Evolutionary conservation across 2,113 vertebrate genomes (phyloP), one percentile per base, ranked within the genome.

Genomic region (Fregata magnificens): DNA sequence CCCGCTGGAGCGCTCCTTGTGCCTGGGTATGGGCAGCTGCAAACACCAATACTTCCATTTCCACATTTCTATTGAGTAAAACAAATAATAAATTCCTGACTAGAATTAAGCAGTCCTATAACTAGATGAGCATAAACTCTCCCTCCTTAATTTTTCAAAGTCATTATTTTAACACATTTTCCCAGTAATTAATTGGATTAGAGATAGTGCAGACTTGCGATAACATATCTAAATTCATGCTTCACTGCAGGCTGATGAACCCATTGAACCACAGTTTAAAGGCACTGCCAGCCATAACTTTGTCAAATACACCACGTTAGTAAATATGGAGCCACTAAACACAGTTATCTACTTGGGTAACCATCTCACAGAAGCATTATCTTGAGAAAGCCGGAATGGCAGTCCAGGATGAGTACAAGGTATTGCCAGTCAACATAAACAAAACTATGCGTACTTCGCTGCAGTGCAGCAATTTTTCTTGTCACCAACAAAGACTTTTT

Each of bases 171-270:
- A 93, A 78, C 77, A 90, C 55, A 50, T 89, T 84, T 91, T 32
- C 65, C 65, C 24, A 59, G 69, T 84, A 91, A 93, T 96, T 89
- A 96, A 94, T 93, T 79, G 69, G 50, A 78, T 81, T 82, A 91
- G 81, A 94, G 61, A 86, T 36, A 88, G 38, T 20, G n/a, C 55
- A 86, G 77, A 31, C 91, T 84, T 78, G 50, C 0, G 26, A 93
- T 96, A 95, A 86, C 58, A 2, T 86, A 86, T 78, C 88, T 91
- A 78, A 89, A 84, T 74, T 84, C 47, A 59, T 61, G 87, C 52
- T 76, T 55, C 9, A 34, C 47, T 45, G 38, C 47, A 47, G 78
- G 52, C 91, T 66, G 80, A 94, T 91, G 86, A 94, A 91, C 25
- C 24, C 72, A 38, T 2, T 45, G 55, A 94, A 73, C 24, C 26